Evolutionary conservation across 1,140 invertebrate species (phyloP), one percentile per base, ranked within the genome.

Genomic region (Lepidurus packardi): DNA sequence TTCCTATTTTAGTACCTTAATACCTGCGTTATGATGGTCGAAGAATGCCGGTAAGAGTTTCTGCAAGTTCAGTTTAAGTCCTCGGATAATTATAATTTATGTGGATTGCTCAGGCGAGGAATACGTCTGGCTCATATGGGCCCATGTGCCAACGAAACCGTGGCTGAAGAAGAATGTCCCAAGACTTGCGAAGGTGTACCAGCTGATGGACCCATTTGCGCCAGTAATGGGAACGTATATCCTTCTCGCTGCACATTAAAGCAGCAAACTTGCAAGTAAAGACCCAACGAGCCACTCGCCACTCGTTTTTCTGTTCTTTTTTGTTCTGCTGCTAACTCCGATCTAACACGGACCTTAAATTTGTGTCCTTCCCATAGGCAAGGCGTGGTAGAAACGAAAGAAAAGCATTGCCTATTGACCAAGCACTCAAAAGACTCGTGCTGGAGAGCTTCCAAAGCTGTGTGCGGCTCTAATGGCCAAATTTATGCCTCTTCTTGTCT

Each of bases 171-270:
- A 83, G 94, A 94, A 83, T 96, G 94, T 82, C 94, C 94, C 1
- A 90, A 94, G 1, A 91, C 92, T 79, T 96, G 94, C 83, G 91
- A 92, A 21, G 90, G 90, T 81, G 92, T 92, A 0, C 93, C 93
- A 0, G 87, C 91, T 74, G 93, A 95, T 82, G 93, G 94, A 21
- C 94, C 94, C 0, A 91, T 97, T 80, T 98, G 96, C 83, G 95
- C 93, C 10, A 82, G 81, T 11, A 78, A 98, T 84, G 94, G 95
- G 43, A 94, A 94, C 82, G 94, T 96, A 0, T 98, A 98, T 87
- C 92, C 92, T 82, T 97, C 92, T 78, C 95, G 94, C 7, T 98
- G 96, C 84, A 92, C 95, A 81, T 95, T 98, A 93, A 94, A 94
- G 83, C 87, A 93, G 75, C 86, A 93, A 6, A 96, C 94, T 73